Base-by-base conservation (phyloP, 2,888 invertebrate genomes). In the Agrilus cyanescens region DNA sequence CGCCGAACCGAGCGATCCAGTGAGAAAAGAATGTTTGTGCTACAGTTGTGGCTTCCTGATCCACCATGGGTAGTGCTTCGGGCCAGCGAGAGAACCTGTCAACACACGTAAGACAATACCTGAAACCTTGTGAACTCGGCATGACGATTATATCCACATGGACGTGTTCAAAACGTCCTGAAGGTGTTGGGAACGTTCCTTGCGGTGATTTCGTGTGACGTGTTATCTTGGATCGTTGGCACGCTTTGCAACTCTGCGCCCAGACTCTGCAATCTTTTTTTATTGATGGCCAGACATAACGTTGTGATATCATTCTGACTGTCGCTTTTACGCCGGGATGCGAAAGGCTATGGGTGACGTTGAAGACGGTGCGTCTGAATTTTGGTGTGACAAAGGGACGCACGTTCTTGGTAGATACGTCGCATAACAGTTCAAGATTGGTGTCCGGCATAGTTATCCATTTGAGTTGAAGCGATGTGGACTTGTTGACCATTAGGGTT, bases 271-370 rank as follows among this genome's bases (percentile, higher is more conserved):
- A 2, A 12, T 41, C 12, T 6, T 12, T 2, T 33, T 41, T 35
- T n/a, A 41, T 25, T 3, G 3, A 33, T 12, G 36, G 35, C 35
- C 41, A 41, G 3, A 41, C 25, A 33, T 16, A 41, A 5, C 25
- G 18, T 33, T 35, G 35, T 4, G 36, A 37, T 14, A 25, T 10
- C n/a, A n/a, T n/a, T n/a, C n/a, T n/a, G n/a, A n/a, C n/a, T n/a
- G n/a, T 37, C 4, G 29, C 37, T 32, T 31, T n/a, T 10, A 41
- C 34, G 4, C 40, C 36, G 29, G 35, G 40, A 37, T 41, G 41
- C 2, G 36, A 8, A 4, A 41, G 20, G 3, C 32, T 13, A 30
- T 41, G 41, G 2, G 37, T 14, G 4, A 8, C n/a, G 10, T 41
- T 16, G 31, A 41, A 41, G 12, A 30, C 35, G 7, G 3, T 2